These are phyloP conservation scores for Xylota segnis DNA, from an alignment of 2,888 invertebrate genomes.

Conservation along the genomic window DNA sequence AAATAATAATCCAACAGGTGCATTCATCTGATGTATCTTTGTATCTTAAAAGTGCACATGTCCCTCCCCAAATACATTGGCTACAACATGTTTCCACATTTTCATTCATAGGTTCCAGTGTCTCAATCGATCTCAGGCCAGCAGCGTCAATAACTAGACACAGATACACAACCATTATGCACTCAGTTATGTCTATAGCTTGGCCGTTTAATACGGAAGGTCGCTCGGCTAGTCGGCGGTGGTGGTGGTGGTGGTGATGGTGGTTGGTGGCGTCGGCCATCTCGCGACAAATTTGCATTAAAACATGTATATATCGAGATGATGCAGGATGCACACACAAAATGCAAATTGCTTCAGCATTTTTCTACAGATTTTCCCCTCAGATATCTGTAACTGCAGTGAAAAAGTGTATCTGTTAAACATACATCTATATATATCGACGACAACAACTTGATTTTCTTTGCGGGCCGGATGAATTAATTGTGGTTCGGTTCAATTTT, in stretches of 20 bases:
- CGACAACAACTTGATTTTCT: constrained; percentile 76
- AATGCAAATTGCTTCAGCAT: constrained; percentile 72
- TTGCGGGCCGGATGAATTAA: constrained; percentile 74
- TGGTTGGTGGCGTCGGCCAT: constrained; percentile 66
- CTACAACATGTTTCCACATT: constrained; percentile 26
- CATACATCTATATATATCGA: constrained; percentile 43
- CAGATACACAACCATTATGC: constrained; percentile 31
- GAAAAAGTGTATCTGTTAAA: constrained; percentile 20
- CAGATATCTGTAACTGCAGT: constrained; percentile 46
- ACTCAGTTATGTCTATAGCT: constrained; percentile 7
- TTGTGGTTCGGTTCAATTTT: constrained; percentile 72
- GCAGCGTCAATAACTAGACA: constrained; percentile 9
- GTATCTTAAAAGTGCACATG: constrained; percentile 43
- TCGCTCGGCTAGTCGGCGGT: constrained; percentile 30
- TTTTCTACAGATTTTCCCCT: constrained; percentile 66
- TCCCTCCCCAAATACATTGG: constrained; percentile 15
- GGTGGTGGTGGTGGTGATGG: constrained; percentile 26
- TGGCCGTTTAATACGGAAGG: constrained; percentile 39
- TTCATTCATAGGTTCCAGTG: constrained; percentile 64
- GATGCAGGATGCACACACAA: constrained; percentile 75
- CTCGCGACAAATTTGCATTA: constrained; percentile 76
- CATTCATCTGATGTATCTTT: constrained; percentile 39
- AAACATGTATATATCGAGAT: constrained; percentile 70
- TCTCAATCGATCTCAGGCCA: constrained; percentile 59
- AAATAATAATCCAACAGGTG: constrained; percentile 50